Evolutionary conservation across 1,140 invertebrate species (phyloP).

Genomic region (Zelostemma sp.): DNA sequence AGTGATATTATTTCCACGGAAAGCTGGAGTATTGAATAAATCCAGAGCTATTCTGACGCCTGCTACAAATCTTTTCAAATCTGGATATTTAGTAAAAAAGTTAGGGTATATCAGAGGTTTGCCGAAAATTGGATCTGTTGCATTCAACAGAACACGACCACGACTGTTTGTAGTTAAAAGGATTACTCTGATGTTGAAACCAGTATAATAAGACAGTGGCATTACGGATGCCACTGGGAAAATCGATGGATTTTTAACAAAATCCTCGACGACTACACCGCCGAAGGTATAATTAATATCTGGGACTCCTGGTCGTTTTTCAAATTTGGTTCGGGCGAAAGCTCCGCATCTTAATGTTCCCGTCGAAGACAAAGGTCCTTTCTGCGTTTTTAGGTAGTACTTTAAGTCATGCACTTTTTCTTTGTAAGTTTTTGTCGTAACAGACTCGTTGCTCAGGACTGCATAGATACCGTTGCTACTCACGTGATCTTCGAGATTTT

Average conservation of each 20-base stretch:
- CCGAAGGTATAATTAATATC: slow-evolving; percentile 78
- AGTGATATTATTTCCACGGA: slow-evolving; percentile 24
- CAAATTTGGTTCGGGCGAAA: slow-evolving; percentile 60
- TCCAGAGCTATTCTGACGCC: slow-evolving; percentile 37
- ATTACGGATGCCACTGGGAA: slow-evolving; percentile 42
- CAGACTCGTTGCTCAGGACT: too few relatives aligned
- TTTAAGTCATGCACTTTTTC: slow-evolving; percentile 70
- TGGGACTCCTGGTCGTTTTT: slow-evolving; percentile 60
- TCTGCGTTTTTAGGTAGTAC: slow-evolving; percentile 58
- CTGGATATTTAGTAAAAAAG: slow-evolving; percentile 68
- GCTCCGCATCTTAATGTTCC: slow-evolving; percentile 57
- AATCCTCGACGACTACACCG: slow-evolving; percentile 59
- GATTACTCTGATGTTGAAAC: neutral
- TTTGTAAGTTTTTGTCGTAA: slow-evolving; percentile 55
- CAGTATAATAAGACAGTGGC: neutral
- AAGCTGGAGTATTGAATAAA: too few relatives aligned
- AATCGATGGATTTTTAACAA: slow-evolving; percentile 51
- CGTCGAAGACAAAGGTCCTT: slow-evolving; percentile 61
- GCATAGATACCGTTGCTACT: too few relatives aligned
- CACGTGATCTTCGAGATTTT: slow-evolving; percentile 70
- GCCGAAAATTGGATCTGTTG: slow-evolving; percentile 71
- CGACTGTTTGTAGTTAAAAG: slow-evolving; percentile 61
- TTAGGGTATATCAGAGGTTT: slow-evolving; percentile 75
- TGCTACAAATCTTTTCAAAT: slow-evolving; percentile 63
- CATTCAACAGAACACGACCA: slow-evolving; percentile 70